phyloP scores from a whole-genome alignment of 2,888 invertebrate species.

The Coecobrya sp. region DNA sequence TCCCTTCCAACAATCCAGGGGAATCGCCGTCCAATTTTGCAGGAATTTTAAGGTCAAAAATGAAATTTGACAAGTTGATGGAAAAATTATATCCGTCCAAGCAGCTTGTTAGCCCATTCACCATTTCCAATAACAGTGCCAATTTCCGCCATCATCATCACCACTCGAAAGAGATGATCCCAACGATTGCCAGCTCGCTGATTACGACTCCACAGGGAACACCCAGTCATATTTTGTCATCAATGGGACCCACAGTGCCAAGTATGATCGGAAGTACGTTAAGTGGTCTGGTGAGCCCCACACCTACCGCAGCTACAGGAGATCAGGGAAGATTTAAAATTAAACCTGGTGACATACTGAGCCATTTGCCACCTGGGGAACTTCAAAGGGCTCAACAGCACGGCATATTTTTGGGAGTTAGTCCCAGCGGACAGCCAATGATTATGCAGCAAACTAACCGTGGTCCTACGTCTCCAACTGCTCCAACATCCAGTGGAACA shows the following conservation, averaged over 20 bases:
- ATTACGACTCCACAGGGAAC: constrained; percentile 56
- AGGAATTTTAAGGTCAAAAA: constrained; percentile 84
- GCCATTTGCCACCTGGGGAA: constrained; percentile 45
- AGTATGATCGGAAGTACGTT: constrained; percentile 34
- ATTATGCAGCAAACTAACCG: constrained; percentile 37
- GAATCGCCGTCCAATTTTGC: constrained; percentile 78
- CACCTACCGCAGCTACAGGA: constrained; percentile 35
- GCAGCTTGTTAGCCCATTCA: constrained; percentile 73
- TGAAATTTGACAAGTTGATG: constrained; percentile 85
- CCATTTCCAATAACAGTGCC: constrained; percentile 61
- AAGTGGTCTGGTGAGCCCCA: neutral
- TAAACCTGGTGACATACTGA: constrained; percentile 83
- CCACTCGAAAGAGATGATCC: neutral
- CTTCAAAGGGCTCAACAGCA: constrained; percentile 39
- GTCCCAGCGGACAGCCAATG: constrained; percentile 81
- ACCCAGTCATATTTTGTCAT: neutral
- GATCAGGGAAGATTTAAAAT: constrained; percentile 85
- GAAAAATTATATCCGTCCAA: constrained; percentile 83
- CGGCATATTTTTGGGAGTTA: constrained; percentile 68
- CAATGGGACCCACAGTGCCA: constrained; percentile 46
- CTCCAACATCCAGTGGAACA: constrained; percentile 18
- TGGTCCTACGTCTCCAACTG: constrained; percentile 40
- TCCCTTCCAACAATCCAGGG: neutral
- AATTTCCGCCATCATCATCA: constrained; percentile 42
- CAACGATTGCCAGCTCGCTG: constrained; percentile 64